Evolutionary conservation across 2,888 invertebrate species (phyloP), one percentile per base, ranked within the genome.

Genomic region (Dascillus cervinus): DNA sequence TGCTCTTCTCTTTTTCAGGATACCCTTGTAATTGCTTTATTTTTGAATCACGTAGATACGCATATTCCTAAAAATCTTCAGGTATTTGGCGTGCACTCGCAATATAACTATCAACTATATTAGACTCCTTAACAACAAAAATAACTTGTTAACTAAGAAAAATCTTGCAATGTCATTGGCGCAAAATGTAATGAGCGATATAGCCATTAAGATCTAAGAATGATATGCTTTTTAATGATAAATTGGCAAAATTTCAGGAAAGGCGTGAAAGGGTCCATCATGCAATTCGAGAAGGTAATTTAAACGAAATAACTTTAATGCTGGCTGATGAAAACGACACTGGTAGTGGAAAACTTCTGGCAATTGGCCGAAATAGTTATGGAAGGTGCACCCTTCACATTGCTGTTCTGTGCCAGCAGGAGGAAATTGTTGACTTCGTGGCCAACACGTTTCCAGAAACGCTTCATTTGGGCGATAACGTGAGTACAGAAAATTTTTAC

Each of bases 301-400:
- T 79, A 20, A 60, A 65, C 0, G 69, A 71, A 2, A 75, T 82
- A 1, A 71, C 71, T 53, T 66, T 71, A 24, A 60, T 79, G 2
- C 37, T 76, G 14, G 67, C 71, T 29, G 66, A 66, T 29, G 67
- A 65, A 49, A 68, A 68, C 29, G 69, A 69, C 10, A 66, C 65
- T 2, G 69, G 70, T 1, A 72, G 72, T 32, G 71, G 70, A 10
- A 67, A 70, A 48, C 53, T 72, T 11, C 53, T 77, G 25, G 74
- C 75, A 0, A 64, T 71, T 22, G 75, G 73, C 1, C 81, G 77
- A 56, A 84, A 82, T 56, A 66, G 70, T n/a, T 73, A 73, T 58
- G 82, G 87, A 3, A 73, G 89, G 37, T 82, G 81, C 31, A 73
- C 89, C 0, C 67, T 95, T 11, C 95, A 95, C 56, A 77, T 91